Conservation (phyloP, 2,888 invertebrate species). For the Tipula vernalis region DNA sequence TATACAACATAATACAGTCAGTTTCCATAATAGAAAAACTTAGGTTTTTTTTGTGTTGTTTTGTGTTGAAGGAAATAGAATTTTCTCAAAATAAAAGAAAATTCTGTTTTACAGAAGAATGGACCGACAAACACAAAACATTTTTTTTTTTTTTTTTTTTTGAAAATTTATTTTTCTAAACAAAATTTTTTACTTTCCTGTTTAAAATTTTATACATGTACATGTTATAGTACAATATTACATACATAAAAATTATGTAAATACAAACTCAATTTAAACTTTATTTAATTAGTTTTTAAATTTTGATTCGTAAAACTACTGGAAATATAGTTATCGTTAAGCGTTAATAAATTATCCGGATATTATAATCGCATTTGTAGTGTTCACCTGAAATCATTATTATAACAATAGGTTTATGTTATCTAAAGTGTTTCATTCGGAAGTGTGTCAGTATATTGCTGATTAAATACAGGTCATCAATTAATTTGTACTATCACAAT, state of each 20-base stretch:
- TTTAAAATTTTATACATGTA: not conserved
- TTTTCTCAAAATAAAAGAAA: slow-evolving; percentile 4
- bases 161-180: not conserved
- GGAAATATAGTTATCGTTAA: not conserved
- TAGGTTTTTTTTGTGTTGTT: not conserved
- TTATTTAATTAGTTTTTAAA: not conserved
- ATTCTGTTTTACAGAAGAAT: not conserved
- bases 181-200: not conserved
- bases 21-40: not conserved
- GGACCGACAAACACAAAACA: not conserved
- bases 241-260: not conserved
- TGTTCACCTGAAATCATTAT: too few relatives aligned
- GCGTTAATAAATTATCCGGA: not conserved
- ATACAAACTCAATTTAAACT: not conserved
- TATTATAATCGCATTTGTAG: too few relatives aligned
- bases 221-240: not conserved
- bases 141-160: not conserved
- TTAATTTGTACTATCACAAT: too few relatives aligned
- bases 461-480: too few relatives aligned
- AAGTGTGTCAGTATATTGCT: too few relatives aligned
- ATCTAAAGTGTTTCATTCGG: too few relatives aligned
- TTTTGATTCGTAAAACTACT: not conserved
- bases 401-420: too few relatives aligned
- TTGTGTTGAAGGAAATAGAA: not conserved
- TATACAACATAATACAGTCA: not conserved